phyloP scores from a whole-genome alignment of 2,797 vertebrate species.

The Crocidura indochinensis region DNA sequence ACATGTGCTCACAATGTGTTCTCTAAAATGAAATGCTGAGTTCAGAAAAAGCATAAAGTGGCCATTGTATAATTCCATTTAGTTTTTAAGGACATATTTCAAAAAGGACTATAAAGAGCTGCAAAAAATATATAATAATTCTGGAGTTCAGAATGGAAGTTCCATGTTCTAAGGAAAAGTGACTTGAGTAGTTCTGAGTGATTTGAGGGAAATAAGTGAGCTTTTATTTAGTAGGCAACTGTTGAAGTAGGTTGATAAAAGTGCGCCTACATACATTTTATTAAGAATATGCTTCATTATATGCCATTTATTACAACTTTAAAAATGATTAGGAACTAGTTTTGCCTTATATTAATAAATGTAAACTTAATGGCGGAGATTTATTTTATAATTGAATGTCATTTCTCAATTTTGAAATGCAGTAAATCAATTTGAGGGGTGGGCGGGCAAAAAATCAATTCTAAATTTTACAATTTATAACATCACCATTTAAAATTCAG shows the following conservation, averaged over 20 bases:
- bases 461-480: not conserved
- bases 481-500: not conserved
- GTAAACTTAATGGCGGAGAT: not conserved
- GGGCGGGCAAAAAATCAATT: too few species aligned
- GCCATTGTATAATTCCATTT: not conserved
- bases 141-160: not conserved
- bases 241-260: not conserved
- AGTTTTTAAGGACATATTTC: not conserved
- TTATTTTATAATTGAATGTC: not conserved
- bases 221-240: not conserved
- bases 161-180: not conserved
- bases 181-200: not conserved
- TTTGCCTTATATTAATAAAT: not conserved
- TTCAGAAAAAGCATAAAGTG: not conserved
- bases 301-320: not conserved
- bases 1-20: not conserved
- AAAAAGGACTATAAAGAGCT: conserved; percentile 11
- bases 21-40: not conserved
- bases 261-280: not conserved
- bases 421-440: too few species aligned
- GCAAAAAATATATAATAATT: not conserved
- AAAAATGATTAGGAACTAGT: not conserved
- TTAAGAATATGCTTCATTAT: not conserved
- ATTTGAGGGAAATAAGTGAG: not conserved
- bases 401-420: not conserved